Base-by-base conservation (phyloP, 2,888 invertebrate species). In the Amphipoea lucens region DNA sequence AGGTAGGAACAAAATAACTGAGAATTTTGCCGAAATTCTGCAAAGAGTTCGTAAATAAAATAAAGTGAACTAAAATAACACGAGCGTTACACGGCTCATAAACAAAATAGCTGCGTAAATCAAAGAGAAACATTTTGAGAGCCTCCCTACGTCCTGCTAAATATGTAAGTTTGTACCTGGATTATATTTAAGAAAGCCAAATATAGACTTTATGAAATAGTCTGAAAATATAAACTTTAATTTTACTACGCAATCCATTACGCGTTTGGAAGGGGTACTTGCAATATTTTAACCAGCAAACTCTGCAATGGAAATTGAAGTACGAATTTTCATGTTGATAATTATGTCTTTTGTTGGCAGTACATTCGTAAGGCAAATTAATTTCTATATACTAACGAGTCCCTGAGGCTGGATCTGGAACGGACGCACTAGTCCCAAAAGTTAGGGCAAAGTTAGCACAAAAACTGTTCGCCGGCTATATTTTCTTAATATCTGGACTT, bases 61-160 rank as follows among this genome's bases (percentile, higher is more conserved):
- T 17, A 65, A 7, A 51, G 54, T 23, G 17, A 78, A 78, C 42
- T 67, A 68, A 62, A 79, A 71, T 57, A 74, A 60, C 69, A 45
- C 60, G 51, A 45, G 36, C 63, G 29, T 67, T 60, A 77, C 76
- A 65, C 42, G 57, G 62, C 57, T 82, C 69, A 63, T 77, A 65
- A 82, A 60, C 70, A 74, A 84, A 77, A 70, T 84, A 69, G 62
- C 65, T 51, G 72, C 63, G 86, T 86, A 70, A 83, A 85, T 82
- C 82, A 86, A 83, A 76, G 83, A 74, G 70, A 77, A 86, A 45
- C 67, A 72, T 68, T 79, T 63, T 57, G 74, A 83, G 62, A 73
- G 76, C 36, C 51, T 40, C 51, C 62, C 63, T 45, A 67, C 51
- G 57, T 74, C 67, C 69, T 68, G 57, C 68, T 82, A 69, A 76